phyloP scores from a whole-genome alignment of 2,888 invertebrate species.

The Stenotaenia linearis region DNA sequence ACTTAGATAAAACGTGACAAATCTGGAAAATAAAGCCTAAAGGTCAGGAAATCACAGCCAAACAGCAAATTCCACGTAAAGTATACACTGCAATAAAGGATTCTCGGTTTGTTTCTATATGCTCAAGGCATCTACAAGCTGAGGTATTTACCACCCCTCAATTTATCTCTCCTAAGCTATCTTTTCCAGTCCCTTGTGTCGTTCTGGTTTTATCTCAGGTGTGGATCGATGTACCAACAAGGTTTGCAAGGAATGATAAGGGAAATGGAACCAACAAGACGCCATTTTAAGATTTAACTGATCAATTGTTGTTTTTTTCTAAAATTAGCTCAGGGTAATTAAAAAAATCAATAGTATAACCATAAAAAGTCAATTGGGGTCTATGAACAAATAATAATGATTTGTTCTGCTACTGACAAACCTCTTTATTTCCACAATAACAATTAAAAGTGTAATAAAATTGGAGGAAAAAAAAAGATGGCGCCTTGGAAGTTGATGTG shows the following conservation, averaged over 20 bases:
- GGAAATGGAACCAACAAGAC: not conserved
- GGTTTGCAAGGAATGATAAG: not conserved
- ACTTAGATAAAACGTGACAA: too few relatives aligned
- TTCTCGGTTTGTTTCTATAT: not conserved
- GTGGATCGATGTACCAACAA: not conserved
- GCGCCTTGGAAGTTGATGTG: not conserved
- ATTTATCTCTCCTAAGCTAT: not conserved
- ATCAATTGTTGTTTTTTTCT: not conserved
- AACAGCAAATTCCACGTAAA: not conserved
- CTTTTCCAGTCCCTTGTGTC: not conserved
- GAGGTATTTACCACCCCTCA: not conserved
- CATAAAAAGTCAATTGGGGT: not conserved
- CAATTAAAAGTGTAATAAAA: slow-evolving; percentile 20
- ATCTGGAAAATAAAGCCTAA: not conserved
- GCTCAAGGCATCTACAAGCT: not conserved
- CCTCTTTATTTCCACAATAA: not conserved
- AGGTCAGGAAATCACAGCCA: not conserved
- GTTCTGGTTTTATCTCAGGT: not conserved
- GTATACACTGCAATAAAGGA: not conserved
- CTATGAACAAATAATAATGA: not conserved
- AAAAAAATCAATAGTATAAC: not conserved
- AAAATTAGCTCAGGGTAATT: too few relatives aligned
- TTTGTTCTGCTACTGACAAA: not conserved
- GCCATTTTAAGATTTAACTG: not conserved
- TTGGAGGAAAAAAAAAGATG: not conserved